Base-by-base conservation (phyloP, 2,888 invertebrate species). In the Odontocolon sp. region DNA sequence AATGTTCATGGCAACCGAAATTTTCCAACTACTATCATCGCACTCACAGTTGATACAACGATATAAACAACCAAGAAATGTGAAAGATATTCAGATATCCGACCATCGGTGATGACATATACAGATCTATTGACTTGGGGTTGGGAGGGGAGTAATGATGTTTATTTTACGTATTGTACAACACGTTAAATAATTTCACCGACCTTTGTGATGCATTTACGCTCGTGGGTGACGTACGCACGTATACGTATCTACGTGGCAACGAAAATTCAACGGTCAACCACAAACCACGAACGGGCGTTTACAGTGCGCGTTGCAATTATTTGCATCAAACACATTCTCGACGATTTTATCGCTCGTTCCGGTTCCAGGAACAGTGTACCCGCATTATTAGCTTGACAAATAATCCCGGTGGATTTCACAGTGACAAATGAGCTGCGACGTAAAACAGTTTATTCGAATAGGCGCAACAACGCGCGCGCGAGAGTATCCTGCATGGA, bases 351-450 rank as follows among this genome's bases (percentile, higher is more conserved):
- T 87, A 87, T 87, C 86, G 83, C 83, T 83, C 77, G 70, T 63
- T 66, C 68, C 69, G 77, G 11, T 59, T 64, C 71, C 70, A 74
- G 74, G 72, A 77, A 70, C 83, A 82, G 83, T 83, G 83, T 83
- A 84, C 83, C 85, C 86, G 83, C 87, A 88, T 88, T 88, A 88
- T 88, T 88, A 88, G 87, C 86, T 85, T 82, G 88, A 85, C 87
- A 88, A 88, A 88, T 87, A 88, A 87, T 88, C 87, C 88, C 85
- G 76, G 81, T 69, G 87, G 88, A 88, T 87, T 88, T 87, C 82
- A 80, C 85, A 79, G 84, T 87, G 86, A 88, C 88, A 87, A 88
- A 88, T 88, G 87, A 87, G 87, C 86, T 87, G 84, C 87, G 78
- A 81, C 80, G 73, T 78, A 80, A 83, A 83, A 81, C 87, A 87